Evolutionary conservation across 2,797 vertebrate genomes (phyloP), one percentile per base, ranked within the genome.

Genomic region (Poeciliopsis paucimaculata): DNA sequence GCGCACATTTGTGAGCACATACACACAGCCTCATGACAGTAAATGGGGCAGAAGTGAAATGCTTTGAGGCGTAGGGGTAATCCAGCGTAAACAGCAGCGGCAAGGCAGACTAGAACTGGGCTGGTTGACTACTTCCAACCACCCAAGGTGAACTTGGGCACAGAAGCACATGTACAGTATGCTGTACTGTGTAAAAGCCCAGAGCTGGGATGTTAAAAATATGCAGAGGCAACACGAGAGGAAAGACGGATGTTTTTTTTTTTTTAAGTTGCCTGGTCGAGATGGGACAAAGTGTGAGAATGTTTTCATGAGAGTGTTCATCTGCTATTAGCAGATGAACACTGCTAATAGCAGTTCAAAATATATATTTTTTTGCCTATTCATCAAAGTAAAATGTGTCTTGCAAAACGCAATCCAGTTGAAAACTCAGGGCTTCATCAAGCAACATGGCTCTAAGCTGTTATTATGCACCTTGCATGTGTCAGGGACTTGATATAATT

Each of bases 11-110:
- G 51, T 57, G 80, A 31, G 62, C 46, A 72, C 46, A 23, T 45
- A 53, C 73, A 60, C 72, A 47, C 45, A 55, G 36, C 84, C 79
- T 74, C 66, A 86, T 85, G 84, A 83, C 87, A 90, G 92, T 94
- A 96, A 96, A 96, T 95, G 95, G 95, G 94, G 94, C 95, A 95
- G 94, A 95, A 96, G 93, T 90, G 93, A 95, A 95, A 93, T 94
- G 92, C 94, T 96, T 96, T 95, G 95, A 95, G 94, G 95, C 93
- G 87, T 87, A 81, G 90, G 91, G 93, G 93, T 96, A 96, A 96
- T 95, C 93, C 94, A 95, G 93, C 95, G 87, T 95, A 93, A 96
- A 95, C 92, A 93, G 91, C 92, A 92, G 88, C 77, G 78, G 83
- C 82, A 91, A 90, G 91, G 92, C 92, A 90, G 84, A 91, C 91